These are phyloP conservation scores for Eolophus roseicapilla DNA, from an alignment of 2,113 vertebrate species.

Conservation along the genomic window DNA sequence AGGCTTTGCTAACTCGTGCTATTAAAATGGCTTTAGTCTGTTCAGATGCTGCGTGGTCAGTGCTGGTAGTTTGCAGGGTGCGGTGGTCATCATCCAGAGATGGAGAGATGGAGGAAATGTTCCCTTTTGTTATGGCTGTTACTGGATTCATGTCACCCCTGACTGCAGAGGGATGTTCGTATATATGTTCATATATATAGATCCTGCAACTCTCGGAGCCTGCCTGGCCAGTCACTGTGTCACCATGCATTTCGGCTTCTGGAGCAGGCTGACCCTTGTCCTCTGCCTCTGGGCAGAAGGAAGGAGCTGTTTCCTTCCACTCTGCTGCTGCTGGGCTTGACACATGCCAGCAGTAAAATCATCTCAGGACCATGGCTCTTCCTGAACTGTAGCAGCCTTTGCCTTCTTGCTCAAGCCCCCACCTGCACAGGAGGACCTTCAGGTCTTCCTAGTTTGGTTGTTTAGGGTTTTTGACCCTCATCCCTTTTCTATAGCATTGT, in stretches of 20 bases:
- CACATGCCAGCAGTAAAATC: not conserved
- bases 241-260: not conserved
- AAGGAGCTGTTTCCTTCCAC: not conserved
- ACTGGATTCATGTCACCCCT: not conserved
- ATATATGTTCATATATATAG: not conserved
- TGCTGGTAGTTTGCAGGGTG: not conserved
- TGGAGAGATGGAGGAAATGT: not conserved
- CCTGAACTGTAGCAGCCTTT: not conserved
- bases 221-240: not conserved
- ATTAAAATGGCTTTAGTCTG: not conserved
- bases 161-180: not conserved
- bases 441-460: not conserved
- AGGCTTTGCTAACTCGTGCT: not conserved
- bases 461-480: not conserved
- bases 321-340: not conserved
- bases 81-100: not conserved
- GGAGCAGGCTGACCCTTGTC: not conserved
- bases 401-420: not conserved
- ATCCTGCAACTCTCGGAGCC: not conserved
- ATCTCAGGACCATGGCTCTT: fast-evolving
- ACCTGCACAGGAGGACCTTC: not conserved
- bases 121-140: not conserved
- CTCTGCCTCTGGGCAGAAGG: not conserved
- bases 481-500: not conserved
- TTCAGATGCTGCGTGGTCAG: not conserved